Conservation (phyloP, 2,888 invertebrate species). For the Seladonia tumulorum region DNA sequence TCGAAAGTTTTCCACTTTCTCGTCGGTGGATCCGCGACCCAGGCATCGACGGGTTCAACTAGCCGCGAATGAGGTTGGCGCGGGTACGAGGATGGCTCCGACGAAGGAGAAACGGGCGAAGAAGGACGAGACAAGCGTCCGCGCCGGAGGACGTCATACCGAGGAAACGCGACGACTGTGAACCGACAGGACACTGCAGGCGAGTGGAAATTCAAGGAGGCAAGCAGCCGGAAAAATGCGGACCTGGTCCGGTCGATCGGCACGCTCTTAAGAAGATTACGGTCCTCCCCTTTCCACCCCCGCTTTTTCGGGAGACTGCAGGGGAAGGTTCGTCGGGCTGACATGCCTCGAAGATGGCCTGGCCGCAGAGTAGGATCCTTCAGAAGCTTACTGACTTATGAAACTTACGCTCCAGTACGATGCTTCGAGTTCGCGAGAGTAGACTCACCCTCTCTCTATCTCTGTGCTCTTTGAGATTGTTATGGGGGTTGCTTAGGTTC, state of each 20-base stretch:
- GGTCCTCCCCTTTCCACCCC: slow-evolving; percentile 24
- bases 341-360: slow-evolving; percentile 28
- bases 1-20: neutral
- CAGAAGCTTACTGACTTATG: slow-evolving; percentile 45
- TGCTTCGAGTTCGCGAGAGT: slow-evolving; percentile 34
- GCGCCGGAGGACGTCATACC: slow-evolving; percentile 56
- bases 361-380: slow-evolving; percentile 51
- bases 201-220: slow-evolving; percentile 73
- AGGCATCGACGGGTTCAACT: slow-evolving; percentile 2
- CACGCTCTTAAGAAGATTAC: slow-evolving; percentile 74
- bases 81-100: neutral
- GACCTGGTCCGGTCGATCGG: slow-evolving; percentile 67
- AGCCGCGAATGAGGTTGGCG: neutral
- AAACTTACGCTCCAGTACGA: slow-evolving; percentile 43
- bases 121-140: slow-evolving; percentile 9
- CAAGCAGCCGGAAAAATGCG: slow-evolving; percentile 73
- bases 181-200: slow-evolving; percentile 55
- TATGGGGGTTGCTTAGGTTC: neutral
- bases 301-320: neutral
- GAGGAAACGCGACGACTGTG: slow-evolving; percentile 62
- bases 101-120: neutral
- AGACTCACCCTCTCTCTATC: no score
- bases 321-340: slow-evolving; percentile 23
- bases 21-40: neutral
- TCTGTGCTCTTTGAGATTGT: slow-evolving; percentile 9